Evolutionary conservation across 1,140 invertebrate genomes (phyloP).

Genomic region (Lerema accius): DNA sequence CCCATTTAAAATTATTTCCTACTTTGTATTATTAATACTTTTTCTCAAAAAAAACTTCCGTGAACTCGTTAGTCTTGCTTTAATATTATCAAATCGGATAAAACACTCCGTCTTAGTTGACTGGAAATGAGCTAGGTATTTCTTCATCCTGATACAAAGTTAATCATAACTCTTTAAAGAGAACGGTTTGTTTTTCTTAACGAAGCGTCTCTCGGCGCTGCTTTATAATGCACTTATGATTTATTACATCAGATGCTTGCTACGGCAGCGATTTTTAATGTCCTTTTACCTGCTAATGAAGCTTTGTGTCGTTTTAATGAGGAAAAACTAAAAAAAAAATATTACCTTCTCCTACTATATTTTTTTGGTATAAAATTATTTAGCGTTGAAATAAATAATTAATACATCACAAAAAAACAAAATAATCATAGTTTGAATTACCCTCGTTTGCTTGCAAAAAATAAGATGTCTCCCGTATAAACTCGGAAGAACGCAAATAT

Average conservation of each 20-base stretch:
- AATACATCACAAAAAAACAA: too few relatives aligned
- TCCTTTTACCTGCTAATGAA: slow-evolving; percentile 42
- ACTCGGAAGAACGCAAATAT: slow-evolving; percentile 52
- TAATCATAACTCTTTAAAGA: slow-evolving; percentile 50
- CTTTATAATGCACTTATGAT: slow-evolving; percentile 69
- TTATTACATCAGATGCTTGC: slow-evolving; percentile 60
- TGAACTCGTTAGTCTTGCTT: background rate
- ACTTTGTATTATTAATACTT: too few relatives aligned
- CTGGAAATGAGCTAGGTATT: slow-evolving; percentile 23
- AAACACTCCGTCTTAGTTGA: background rate
- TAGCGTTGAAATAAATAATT: too few relatives aligned
- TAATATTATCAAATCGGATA: background rate
- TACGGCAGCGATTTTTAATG: slow-evolving; percentile 52
- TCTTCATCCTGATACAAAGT: slow-evolving; percentile 42
- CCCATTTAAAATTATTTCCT: too few relatives aligned
- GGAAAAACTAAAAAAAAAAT: too few relatives aligned
- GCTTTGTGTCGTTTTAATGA: slow-evolving; percentile 26
- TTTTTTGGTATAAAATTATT: too few relatives aligned
- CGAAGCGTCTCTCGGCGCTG: slow-evolving; percentile 55
- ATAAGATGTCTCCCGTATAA: slow-evolving; percentile 39
- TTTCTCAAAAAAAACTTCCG: too few relatives aligned
- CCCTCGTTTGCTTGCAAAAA: slow-evolving; percentile 21
- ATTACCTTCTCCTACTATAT: too few relatives aligned
- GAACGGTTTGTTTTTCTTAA: slow-evolving; percentile 67
- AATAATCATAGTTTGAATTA: background rate